Evolutionary conservation across 2,113 vertebrate genomes (phyloP).

Genomic region (Crocuta crocuta): DNA sequence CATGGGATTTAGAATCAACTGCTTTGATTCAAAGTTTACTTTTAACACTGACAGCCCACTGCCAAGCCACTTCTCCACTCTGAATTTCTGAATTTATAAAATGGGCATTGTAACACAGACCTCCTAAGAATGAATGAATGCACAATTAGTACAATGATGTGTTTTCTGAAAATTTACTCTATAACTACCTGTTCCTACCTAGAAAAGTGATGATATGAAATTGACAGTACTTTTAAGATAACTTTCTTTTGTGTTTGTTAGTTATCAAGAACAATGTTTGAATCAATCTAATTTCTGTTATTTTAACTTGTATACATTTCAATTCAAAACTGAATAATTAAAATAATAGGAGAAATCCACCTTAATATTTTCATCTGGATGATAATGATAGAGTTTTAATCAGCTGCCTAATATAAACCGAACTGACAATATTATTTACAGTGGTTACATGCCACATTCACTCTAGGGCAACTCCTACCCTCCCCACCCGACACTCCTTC

Average conservation of each 20-base stretch:
- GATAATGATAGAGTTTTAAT: neutral
- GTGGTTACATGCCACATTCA: neutral
- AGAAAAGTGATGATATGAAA: neutral
- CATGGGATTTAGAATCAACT: neutral
- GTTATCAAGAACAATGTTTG: neutral
- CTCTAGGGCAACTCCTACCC: neutral
- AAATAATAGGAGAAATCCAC: neutral
- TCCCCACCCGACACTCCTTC: neutral
- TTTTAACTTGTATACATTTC: neutral
- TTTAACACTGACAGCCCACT: neutral
- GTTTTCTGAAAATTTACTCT: neutral
- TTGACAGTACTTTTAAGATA: neutral
- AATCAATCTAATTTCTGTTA: neutral
- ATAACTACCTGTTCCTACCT: neutral
- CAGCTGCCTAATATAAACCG: neutral
- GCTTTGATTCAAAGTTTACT: neutral
- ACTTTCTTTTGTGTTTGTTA: neutral
- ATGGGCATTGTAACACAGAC: neutral
- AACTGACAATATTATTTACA: neutral
- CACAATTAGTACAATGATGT: neutral
- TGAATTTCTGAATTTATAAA: neutral
- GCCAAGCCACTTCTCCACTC: neutral
- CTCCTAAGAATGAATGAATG: neutral
- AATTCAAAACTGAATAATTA: constrained; percentile 34
- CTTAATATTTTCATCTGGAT: constrained; percentile 4